Base-by-base conservation (phyloP, 2,888 invertebrate genomes). In the Polymixis flavicincta region DNA sequence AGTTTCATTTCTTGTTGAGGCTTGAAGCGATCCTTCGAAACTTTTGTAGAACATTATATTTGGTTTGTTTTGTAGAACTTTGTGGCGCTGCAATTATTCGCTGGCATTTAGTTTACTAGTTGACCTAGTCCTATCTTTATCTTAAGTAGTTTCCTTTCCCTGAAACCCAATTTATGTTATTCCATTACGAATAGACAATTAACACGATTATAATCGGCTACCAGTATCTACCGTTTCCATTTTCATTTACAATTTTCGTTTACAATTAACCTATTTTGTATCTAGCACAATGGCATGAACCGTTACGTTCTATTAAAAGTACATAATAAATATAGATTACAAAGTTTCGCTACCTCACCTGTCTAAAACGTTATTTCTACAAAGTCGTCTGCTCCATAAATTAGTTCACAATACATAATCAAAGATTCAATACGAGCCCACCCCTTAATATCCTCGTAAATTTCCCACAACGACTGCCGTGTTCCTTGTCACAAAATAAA, bases 401-500 rank as follows among this genome's bases (percentile, higher is more conserved):
- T 90, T 86, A 88, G 88, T 89, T 83, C 86, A 90, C 90, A 92
- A 92, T 92, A 91, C 89, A 89, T 90, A 93, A 92, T 93, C 92
- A 92, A 90, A 90, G 85, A 87, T 86, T 87, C 88, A 90, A 91
- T 88, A 86, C 76, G 76, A 68, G 81, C 91, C 93, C 93, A 94
- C 94, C 95, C 95, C 93, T 95, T 88, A 88, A 92, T 90, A 87
- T 89, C 90, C 86, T 94, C 95, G 94, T 96, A 96, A 95, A 96
- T 95, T 95, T 96, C 96, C 95, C 96, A 96, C 95, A 95, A 93
- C 89, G 88, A 87, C 88, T 87, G 89, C 89, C 90, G 89, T 91
- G 90, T 94, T 95, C 94, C 95, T 94, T 95, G 95, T 95, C 94
- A 92, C 92, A 93, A 95, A 81, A 95, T 96, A 96, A 96, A 95